Conservation (phyloP, 2,113 vertebrate species). For the Geothlypis trichas region DNA sequence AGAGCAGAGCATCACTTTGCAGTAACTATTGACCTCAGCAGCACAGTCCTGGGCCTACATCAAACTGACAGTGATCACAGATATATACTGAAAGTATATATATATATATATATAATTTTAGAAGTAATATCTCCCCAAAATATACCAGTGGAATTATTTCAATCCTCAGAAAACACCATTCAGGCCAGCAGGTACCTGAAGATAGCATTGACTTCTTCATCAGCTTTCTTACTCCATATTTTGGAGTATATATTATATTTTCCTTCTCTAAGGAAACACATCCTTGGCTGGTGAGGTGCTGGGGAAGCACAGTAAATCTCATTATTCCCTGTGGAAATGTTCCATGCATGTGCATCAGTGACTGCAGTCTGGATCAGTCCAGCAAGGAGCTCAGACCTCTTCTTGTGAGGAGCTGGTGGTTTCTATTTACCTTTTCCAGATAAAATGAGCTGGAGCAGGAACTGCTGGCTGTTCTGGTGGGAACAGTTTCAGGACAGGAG, state of each 20-base stretch:
- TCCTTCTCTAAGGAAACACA: background rate
- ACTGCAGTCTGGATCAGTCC: background rate
- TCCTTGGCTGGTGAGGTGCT: background rate
- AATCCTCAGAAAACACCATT: background rate
- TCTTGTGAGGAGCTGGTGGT: background rate
- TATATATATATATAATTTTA: background rate
- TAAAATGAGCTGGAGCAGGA: background rate
- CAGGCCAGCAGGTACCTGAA: background rate
- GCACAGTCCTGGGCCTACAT: background rate
- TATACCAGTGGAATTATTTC: background rate
- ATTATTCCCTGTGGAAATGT: background rate
- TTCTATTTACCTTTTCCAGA: slow-evolving; percentile 13
- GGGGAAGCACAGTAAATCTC: background rate
- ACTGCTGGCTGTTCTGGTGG: background rate
- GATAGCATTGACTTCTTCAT: background rate
- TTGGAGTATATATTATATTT: background rate
- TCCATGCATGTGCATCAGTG: background rate
- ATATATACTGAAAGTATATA: background rate
- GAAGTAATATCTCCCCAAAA: background rate
- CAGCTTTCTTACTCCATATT: background rate
- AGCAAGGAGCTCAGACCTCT: background rate
- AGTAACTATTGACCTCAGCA: background rate
- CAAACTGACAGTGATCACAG: background rate
- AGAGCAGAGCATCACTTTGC: background rate
- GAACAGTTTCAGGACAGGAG: background rate